A percentile compares a stretch with the other conserved stretches of the same genome.
Evolutionary conservation across 1,140 invertebrate species (phyloP).

Genomic region (Spodoptera frugiperda): DNA sequence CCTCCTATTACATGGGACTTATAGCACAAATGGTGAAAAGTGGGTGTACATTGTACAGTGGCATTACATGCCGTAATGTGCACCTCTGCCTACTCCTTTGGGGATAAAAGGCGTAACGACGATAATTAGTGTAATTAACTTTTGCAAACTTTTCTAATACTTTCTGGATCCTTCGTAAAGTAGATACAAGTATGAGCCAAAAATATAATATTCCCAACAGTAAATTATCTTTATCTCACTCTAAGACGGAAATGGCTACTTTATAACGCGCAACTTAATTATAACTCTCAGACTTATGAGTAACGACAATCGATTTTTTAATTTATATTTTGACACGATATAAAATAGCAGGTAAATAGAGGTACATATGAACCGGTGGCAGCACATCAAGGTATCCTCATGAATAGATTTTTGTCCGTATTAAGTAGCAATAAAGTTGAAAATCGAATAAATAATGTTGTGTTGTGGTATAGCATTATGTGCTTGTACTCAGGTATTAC

Average conservation of each 20-base stretch:
- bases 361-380: not conserved
- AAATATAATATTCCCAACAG: slow-evolving; percentile 1
- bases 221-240: slow-evolving; percentile 57
- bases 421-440: too few species aligned
- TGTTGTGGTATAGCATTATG: too few species aligned
- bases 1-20: too few species aligned
- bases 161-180: not conserved
- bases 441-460: too few species aligned
- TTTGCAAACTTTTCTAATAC: not conserved
- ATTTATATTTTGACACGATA: slow-evolving; percentile 46
- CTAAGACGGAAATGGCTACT: slow-evolving; percentile 57
- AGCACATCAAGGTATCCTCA: too few species aligned
- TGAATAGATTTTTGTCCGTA: too few species aligned
- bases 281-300: slow-evolving; percentile 57
- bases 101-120: too few species aligned
- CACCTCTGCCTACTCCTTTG: too few species aligned
- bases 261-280: slow-evolving; percentile 60
- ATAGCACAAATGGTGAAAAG: too few species aligned
- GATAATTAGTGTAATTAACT: too few species aligned
- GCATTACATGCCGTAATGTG: too few species aligned
- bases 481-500: slow-evolving; percentile 6
- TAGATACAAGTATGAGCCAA: not conserved
- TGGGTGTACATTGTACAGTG: too few species aligned
- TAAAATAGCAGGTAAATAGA: slow-evolving; percentile 30
- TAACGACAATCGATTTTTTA: slow-evolving; percentile 55